Conservation (phyloP, 2,888 invertebrate species). For the Brachylomia viminalis region DNA sequence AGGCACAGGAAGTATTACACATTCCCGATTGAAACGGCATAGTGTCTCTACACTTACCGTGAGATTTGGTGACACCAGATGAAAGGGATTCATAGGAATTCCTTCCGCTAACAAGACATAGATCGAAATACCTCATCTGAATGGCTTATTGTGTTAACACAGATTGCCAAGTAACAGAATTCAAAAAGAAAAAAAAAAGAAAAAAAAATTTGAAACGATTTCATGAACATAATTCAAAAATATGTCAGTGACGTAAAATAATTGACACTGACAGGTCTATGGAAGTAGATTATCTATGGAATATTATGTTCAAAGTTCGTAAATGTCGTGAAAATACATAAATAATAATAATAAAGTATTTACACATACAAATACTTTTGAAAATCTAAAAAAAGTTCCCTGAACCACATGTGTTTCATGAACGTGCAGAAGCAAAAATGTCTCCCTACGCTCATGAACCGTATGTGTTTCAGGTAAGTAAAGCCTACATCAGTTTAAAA, state of each 20-base stretch:
- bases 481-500: conserved; percentile 12
- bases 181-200: too few relatives aligned
- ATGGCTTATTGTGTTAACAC: too few relatives aligned
- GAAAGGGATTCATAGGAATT: too few relatives aligned
- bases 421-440: conserved; percentile 48
- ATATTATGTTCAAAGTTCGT: conserved; percentile 17
- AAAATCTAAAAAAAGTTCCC: conserved; percentile 19
- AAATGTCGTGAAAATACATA: conserved; percentile 20
- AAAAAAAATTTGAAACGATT: too few relatives aligned
- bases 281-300: conserved; percentile 20
- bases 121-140: too few relatives aligned
- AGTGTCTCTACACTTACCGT: too few relatives aligned
- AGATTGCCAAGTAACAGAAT: too few relatives aligned
- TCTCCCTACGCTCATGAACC: conserved; percentile 44
- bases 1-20: too few relatives aligned
- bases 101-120: too few relatives aligned
- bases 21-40: too few relatives aligned
- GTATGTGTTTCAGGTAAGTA: conserved; percentile 35
- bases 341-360: conserved; percentile 24
- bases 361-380: conserved; percentile 28
- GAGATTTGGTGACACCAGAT: too few relatives aligned
- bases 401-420: conserved; percentile 46
- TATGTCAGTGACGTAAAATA: conserved; percentile 28
- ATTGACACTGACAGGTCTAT: conserved; percentile 32
- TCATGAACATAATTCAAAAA: too few relatives aligned